Base-by-base conservation (phyloP, 2,888 invertebrate genomes). In the Hartigia nigra region DNA sequence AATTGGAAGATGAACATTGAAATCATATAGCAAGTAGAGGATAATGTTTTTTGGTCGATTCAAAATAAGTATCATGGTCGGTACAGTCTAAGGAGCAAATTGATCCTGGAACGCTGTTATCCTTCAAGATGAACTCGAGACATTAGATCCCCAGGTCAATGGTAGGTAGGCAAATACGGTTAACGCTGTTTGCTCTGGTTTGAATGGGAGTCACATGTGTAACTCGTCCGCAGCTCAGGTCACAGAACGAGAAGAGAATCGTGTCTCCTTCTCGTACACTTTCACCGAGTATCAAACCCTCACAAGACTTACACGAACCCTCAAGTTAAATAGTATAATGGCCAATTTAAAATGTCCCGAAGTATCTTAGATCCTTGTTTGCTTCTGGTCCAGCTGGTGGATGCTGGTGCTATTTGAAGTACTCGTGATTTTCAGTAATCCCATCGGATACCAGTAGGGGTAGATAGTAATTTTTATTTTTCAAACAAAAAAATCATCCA, bases 301-400 rank as follows among this genome's bases (percentile, higher is more conserved):
- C 31, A 5, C 72, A 32, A 31, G 32, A 72, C 72, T 72, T 14
- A 2, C 34, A 31, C 72, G 84, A 86, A 87, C 89, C 90, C 90
- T 88, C 89, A 91, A 91, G 91, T 91, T 91, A 91, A 91, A 91
- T 91, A 91, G 90, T 91, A 91, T 91, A 91, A 91, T 91, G 89
- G 91, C 91, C 91, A 91, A 91, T 91, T 91, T 91, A 91, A 91
- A 91, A 91, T 90, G 89, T 90, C 88, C 88, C 86, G 84, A 84
- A 89, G 90, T 90, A 87, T 87, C 90, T 90, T 88, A 89, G 90
- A 90, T 89, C 86, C 88, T 84, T 90, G 87, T 91, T 90, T 91
- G 90, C 88, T 79, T 77, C 69, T 76, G 78, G 76, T 35, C 78
- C 76, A 72, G 72, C 31, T 3, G 32, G 55, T 55, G 55, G 70